Base-by-base conservation (phyloP, 1,140 invertebrate species). In the Trachelipus rathkii region DNA sequence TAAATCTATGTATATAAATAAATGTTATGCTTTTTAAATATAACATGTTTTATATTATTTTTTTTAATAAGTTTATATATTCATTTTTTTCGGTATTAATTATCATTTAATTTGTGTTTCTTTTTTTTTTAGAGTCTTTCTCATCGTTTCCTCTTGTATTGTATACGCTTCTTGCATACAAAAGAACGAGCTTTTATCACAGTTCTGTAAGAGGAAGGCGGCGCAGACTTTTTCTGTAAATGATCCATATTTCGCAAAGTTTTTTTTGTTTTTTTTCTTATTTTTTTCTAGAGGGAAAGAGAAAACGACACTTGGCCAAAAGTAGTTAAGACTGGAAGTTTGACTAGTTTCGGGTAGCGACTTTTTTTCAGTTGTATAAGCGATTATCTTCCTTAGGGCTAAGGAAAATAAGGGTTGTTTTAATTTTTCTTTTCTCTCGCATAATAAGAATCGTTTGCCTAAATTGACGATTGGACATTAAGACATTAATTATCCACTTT, bases 401-500 rank as follows among this genome's bases (percentile, higher is more conserved):
- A 23, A 43, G 19, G 50, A 53, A 21, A 44, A 45, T 67, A 78
- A 50, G 73, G 70, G 33, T n/a, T 70, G 75, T 72, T 24, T 66
- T 78, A 21, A 21, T 69, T 13, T 66, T 45, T 44, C 21, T 23
- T 23, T 19, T 44, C 43, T 43, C 53, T 24, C 75, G 77, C 77
- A 78, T 78, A 78, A 75, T 78, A 78, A 75, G 71, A 75, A 75
- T 73, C 75, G 77, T 78, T 78, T 78, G 73, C 77, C 73, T 78
- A 78, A 78, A 78, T 78, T 78, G 77, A 78, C 77, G 77, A 78
- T 78, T 78, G 77, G 74, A 75, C 77, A 78, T 78, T 75, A 78
- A 78, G 77, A 78, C 77, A 78, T 78, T 78, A 78, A 78, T 78
- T 78, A 75, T 78, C 77, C 77, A 78, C 74, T 78, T 75, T 78